These are phyloP conservation scores for Ypsolopha sequella DNA, from an alignment of 2,888 invertebrate species.

Conservation along the genomic window DNA sequence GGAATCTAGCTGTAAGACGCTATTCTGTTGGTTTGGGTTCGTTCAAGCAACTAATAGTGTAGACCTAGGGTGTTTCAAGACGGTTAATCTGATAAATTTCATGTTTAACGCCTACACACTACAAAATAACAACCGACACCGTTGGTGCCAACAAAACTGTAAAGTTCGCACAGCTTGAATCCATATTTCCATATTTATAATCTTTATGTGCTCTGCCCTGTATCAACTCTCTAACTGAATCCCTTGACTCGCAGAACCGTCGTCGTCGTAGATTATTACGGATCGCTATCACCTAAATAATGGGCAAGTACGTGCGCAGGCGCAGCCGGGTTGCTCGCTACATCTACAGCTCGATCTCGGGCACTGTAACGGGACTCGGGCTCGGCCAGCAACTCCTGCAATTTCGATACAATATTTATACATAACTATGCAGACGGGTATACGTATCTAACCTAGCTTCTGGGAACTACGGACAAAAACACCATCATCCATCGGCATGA, in stretches of 20 bases:
- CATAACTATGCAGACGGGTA: background rate
- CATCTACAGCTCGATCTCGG: constrained; percentile 17
- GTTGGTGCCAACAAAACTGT: too few relatives aligned
- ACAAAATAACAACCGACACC: too few relatives aligned
- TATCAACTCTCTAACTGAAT: background rate
- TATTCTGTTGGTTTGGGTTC: too few relatives aligned
- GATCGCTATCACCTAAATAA: constrained; percentile 4
- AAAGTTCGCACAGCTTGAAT: too few relatives aligned
- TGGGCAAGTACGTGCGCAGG: background rate
- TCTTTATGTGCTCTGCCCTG: background rate
- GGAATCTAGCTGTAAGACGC: too few relatives aligned
- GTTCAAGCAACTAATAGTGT: too few relatives aligned
- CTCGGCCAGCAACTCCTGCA: background rate
- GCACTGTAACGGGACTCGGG: constrained; percentile 29
- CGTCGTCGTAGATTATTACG: background rate
- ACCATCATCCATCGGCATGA: too few relatives aligned
- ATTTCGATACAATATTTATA: constrained; percentile 1
- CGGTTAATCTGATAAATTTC: too few relatives aligned
- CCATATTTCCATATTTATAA: too few relatives aligned
- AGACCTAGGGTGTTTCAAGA: too few relatives aligned
- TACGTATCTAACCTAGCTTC: constrained; percentile 15
- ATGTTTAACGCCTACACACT: too few relatives aligned
- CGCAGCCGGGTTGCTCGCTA: constrained; percentile 4
- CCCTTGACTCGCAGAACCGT: background rate
- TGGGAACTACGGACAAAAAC: constrained; percentile 18